Base-by-base conservation (phyloP, 30 jellyfish, hydroid and myxozoan genomes). In the Hydractinia symbiolongicarpus region DNA sequence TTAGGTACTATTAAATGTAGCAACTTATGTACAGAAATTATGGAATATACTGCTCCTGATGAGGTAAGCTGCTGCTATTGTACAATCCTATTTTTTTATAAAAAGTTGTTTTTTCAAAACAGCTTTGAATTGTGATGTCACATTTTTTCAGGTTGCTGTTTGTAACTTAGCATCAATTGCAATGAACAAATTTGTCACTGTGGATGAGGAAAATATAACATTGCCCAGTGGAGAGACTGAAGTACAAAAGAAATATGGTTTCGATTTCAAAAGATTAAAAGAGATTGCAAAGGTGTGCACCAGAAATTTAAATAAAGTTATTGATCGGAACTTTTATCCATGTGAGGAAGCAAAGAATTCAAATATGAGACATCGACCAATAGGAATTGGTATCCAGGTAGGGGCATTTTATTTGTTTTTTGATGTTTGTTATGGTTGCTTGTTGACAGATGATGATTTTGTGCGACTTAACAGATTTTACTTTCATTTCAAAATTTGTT, bases 351-450 rank as follows among this genome's bases (percentile, higher is more conserved):
- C 99, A 14, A 73, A 86, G 44, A 94, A 89, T 56, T 94, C 99
- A 5, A 94, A 94, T 73, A 81, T 86, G 94, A 90, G 96, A 68
- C 97, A 94, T 85, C 79, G 99, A 50, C 99, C 99, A 19, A 88
- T 94, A 69, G 99, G 99, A 11, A 88, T 94, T 66, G 99, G 99
- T 30, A 95, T 94, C 9, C 99, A 94, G 94, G 98, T 93, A 84
- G 4, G 7, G 16, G 40, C 4, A 58, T 58, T 58, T 13, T 58
- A 11, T 16, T 58, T 67, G n/a, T 67, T 15, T 20, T 11, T 67
- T n/a, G n/a, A 16, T n/a, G 0, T 1, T 73, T 16, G 17, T 30
- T 14, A 50, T 9, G 14, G 52, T 9, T 15, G 53, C 5, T 11
- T 15, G 19, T 17, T 77, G 79, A 55, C 85, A 77, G n/a, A 5